Evolutionary conservation across 1,140 invertebrate genomes (phyloP).

Genomic region (Acromyrmex echinatior): DNA sequence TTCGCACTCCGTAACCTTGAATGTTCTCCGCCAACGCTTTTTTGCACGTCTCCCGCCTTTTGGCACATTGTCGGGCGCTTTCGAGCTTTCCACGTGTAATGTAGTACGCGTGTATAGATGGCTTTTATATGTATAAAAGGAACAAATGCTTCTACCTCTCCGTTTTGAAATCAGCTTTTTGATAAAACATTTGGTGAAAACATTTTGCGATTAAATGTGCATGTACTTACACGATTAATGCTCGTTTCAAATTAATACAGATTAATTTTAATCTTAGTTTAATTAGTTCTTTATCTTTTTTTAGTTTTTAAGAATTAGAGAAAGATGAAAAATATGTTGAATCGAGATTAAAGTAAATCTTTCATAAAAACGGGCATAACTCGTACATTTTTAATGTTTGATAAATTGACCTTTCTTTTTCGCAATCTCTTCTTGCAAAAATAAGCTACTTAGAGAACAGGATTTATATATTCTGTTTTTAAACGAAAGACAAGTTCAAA

Average conservation of each 20-base stretch:
- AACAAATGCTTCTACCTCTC: not conserved
- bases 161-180: not conserved
- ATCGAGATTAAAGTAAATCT: too few species aligned
- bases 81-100: constrained; percentile 45
- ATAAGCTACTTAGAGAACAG: not conserved
- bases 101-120: not conserved
- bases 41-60: constrained; percentile 54
- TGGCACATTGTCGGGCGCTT: constrained; percentile 43
- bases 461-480: not conserved
- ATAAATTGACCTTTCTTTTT: not conserved
- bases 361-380: not conserved
- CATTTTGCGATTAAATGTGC: not conserved
- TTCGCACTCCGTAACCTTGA: constrained; percentile 70
- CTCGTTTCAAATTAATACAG: too few species aligned
- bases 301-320: too few species aligned
- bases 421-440: not conserved
- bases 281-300: too few species aligned
- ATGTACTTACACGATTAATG: not conserved
- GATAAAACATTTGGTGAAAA: not conserved
- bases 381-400: not conserved
- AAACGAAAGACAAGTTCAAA: not conserved
- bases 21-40: constrained; percentile 37
- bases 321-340: too few species aligned
- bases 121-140: not conserved
- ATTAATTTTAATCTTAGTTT: too few species aligned